phyloP scores from a whole-genome alignment of 2,113 vertebrate genomes.

The Mustelus asterias region DNA sequence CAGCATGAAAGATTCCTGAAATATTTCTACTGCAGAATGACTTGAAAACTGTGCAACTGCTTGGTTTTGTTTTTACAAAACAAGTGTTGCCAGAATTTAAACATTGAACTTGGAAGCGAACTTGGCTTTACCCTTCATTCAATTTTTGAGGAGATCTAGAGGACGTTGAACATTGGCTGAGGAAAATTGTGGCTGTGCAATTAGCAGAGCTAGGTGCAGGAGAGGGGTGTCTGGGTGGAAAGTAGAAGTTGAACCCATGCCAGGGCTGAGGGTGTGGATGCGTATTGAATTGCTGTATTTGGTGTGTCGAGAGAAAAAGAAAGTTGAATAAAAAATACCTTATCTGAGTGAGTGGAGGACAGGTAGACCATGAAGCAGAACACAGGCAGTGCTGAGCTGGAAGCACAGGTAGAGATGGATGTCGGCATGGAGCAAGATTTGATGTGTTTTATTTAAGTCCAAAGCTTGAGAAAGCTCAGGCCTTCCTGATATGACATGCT shows the following conservation, averaged over 20 bases:
- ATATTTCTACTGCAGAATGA: neutral
- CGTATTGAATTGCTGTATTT: neutral
- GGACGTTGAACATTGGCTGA: neutral
- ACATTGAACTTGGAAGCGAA: neutral
- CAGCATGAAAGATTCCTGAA: conserved; percentile 25
- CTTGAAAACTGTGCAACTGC: neutral
- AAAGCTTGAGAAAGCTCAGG: neutral
- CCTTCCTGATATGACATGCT: neutral
- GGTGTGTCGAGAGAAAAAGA: neutral
- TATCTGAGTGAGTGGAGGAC: neutral
- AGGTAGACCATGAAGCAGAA: neutral
- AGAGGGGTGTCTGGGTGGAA: neutral
- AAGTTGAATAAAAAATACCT: neutral
- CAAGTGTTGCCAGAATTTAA: neutral
- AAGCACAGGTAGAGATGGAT: neutral
- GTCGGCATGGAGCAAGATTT: neutral
- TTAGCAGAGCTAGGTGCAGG: neutral
- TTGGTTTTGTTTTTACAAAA: neutral
- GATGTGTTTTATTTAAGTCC: neutral
- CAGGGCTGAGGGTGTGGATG: neutral
- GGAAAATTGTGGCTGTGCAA: neutral
- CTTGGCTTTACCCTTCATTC: neutral
- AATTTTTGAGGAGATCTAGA: neutral
- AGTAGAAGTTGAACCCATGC: neutral
- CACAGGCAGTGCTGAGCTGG: neutral